Percentiles rank a stretch among this genome's conserved stretches.
These are phyloP conservation scores for Drosophila nigricruria DNA, from an alignment of 2,888 invertebrate species.

Conservation along the genomic window DNA sequence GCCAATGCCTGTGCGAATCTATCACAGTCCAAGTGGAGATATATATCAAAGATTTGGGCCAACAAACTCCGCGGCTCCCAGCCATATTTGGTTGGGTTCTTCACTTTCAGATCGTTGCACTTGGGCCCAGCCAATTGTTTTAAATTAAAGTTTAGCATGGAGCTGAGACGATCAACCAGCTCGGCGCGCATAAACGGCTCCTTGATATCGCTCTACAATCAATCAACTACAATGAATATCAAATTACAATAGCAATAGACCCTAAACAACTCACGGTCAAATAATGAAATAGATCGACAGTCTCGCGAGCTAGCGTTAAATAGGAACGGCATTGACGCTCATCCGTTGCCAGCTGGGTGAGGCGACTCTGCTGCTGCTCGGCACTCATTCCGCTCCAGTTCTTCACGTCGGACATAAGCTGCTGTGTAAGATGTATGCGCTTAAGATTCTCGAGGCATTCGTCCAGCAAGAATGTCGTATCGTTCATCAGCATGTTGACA, in stretches of 20 bases:
- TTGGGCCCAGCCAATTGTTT: conserved; percentile 98
- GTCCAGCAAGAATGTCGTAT: conserved; percentile 97
- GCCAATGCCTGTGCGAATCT: conserved; percentile 96
- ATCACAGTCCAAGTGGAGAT: conserved; percentile 97
- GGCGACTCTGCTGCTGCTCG: conserved; percentile 90
- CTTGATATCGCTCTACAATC: conserved; percentile 89
- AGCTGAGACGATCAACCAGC: conserved; percentile 96
- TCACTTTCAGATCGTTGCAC: conserved; percentile 96
- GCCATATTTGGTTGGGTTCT: conserved; percentile 96
- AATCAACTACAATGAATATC: neutral
- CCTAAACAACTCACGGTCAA: conserved; percentile 88
- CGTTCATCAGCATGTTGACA: conserved; percentile 98
- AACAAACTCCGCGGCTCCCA: conserved; percentile 98
- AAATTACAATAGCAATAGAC: neutral
- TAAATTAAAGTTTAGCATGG: conserved; percentile 99
- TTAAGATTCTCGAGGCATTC: conserved; percentile 97
- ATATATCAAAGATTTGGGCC: conserved; percentile 97
- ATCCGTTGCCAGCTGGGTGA: conserved; percentile 92
- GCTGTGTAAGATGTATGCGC: conserved; percentile 92
- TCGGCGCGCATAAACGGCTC: conserved; percentile 97
- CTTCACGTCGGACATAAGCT: conserved; percentile 89
- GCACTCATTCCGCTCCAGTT: conserved; percentile 89
- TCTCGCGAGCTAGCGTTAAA: conserved; percentile 95
- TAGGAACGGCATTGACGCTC: conserved; percentile 96
- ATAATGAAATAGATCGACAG: conserved; percentile 99